A percentile compares a stretch with the other conserved stretches of the same genome.
These are phyloP conservation scores for Drosophila lacertosa DNA, from an alignment of 1,140 invertebrate genomes.

Conservation along the genomic window DNA sequence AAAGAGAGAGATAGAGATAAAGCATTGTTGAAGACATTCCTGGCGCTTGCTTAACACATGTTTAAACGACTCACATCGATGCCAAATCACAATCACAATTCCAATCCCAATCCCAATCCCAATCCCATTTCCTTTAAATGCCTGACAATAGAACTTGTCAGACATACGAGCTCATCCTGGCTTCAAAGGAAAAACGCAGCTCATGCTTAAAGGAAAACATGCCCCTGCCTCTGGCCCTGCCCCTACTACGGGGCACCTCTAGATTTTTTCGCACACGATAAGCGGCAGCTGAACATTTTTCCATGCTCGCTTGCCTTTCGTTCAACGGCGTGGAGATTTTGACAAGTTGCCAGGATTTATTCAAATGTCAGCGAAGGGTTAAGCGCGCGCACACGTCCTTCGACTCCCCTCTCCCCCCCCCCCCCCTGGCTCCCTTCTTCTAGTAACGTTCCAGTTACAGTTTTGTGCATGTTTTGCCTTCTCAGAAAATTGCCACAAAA, in stretches of 20 bases:
- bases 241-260: constrained; percentile 8
- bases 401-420: neutral
- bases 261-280: constrained; percentile 78
- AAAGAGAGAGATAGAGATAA: neutral
- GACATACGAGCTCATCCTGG: constrained; percentile 55
- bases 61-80: constrained; percentile 5
- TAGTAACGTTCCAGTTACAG: neutral
- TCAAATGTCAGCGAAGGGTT: constrained; percentile 78
- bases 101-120: constrained; percentile 22
- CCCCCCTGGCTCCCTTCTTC: neutral
- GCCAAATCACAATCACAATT: neutral
- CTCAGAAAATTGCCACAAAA: constrained; percentile 45
- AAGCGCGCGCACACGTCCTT: constrained; percentile 39
- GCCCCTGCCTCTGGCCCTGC: neutral
- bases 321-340: constrained; percentile 62
- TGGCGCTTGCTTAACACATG: constrained; percentile 68
- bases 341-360: constrained; percentile 75
- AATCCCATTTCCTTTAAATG: constrained; percentile 67
- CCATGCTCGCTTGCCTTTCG: constrained; percentile 50
- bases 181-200: constrained; percentile 24
- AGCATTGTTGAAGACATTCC: constrained; percentile 24
- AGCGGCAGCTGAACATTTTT: constrained; percentile 73
- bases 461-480: constrained; percentile 14
- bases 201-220: constrained; percentile 11
- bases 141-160: constrained; percentile 50